phyloP scores from a whole-genome alignment of 2,113 vertebrate genomes.

The Pelvicachromis taeniatus region DNA sequence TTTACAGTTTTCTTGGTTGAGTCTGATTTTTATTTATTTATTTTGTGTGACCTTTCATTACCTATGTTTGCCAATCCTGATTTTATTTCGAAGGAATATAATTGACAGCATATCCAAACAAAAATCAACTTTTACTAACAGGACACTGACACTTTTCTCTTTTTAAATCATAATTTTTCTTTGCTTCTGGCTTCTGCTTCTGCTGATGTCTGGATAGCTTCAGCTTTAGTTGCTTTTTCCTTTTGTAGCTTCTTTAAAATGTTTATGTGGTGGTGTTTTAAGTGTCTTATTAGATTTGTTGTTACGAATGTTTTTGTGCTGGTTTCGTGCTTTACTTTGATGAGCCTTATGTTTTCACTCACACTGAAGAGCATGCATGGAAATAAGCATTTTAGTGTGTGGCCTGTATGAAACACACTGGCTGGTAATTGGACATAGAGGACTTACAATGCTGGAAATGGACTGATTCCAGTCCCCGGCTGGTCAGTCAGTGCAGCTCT shows the following conservation, averaged over 20 bases:
- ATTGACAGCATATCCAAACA: neutral
- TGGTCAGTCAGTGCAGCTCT: neutral
- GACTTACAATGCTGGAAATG: neutral
- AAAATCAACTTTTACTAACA: neutral
- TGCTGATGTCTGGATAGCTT: neutral
- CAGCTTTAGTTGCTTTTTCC: neutral
- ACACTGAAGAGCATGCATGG: neutral
- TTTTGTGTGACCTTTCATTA: neutral
- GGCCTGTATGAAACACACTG: neutral
- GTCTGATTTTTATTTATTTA: neutral
- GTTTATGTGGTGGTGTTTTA: neutral
- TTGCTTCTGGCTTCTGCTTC: neutral
- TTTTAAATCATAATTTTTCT: neutral
- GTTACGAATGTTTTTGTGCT: neutral
- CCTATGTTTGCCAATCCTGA: neutral
- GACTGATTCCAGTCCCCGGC: neutral
- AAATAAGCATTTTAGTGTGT: neutral
- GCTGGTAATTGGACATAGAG: neutral
- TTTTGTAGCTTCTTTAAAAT: neutral
- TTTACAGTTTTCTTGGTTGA: neutral
- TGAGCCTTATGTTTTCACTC: neutral
- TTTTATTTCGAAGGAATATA: neutral
- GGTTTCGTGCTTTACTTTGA: neutral
- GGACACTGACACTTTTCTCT: neutral
- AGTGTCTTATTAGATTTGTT: neutral